These are phyloP conservation scores for Cybosia mesomella DNA, from an alignment of 2,888 invertebrate genomes.

Conservation along the genomic window DNA sequence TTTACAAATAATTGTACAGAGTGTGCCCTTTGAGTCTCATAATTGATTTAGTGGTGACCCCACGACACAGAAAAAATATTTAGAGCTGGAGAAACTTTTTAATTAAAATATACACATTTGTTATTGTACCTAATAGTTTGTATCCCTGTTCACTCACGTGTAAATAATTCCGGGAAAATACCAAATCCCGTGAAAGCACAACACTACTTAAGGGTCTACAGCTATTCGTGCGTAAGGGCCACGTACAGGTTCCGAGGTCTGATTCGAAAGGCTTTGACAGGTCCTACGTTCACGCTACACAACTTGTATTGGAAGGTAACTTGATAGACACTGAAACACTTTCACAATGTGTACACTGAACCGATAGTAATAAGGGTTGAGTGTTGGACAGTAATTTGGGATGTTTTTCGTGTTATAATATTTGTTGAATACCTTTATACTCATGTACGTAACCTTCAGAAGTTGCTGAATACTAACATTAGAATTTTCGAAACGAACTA, in stretches of 20 bases:
- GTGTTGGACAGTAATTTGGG: conserved; percentile 10
- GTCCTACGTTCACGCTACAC: conserved; percentile 33
- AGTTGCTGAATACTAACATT: too few species aligned
- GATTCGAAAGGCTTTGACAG: conserved; percentile 56
- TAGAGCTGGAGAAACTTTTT: too few species aligned
- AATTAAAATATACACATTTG: too few species aligned
- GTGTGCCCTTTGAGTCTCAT: too few species aligned
- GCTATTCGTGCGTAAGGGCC: conserved; percentile 55
- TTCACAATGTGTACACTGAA: conserved; percentile 19
- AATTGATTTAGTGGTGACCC: too few species aligned
- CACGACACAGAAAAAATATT: neutral
- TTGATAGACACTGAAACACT: conserved; percentile 20
- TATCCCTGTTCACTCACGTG: too few species aligned
- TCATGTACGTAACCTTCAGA: too few species aligned
- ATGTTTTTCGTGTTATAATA: conserved; percentile 11
- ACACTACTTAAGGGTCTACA: conserved; percentile 47
- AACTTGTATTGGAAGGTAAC: conserved; percentile 30
- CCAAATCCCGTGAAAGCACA: conserved; percentile 23
- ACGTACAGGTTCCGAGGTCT: conserved; percentile 36
- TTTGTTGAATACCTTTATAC: neutral
- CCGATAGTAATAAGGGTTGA: conserved; percentile 19
- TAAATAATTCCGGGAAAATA: conserved; percentile 16
- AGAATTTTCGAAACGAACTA: too few species aligned
- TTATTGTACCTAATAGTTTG: too few species aligned
- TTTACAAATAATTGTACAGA: too few species aligned